Percentiles rank a stretch among this genome's conserved stretches.
phyloP scores from a whole-genome alignment of 2,113 vertebrate genomes.

The Cynocephalus volans region DNA sequence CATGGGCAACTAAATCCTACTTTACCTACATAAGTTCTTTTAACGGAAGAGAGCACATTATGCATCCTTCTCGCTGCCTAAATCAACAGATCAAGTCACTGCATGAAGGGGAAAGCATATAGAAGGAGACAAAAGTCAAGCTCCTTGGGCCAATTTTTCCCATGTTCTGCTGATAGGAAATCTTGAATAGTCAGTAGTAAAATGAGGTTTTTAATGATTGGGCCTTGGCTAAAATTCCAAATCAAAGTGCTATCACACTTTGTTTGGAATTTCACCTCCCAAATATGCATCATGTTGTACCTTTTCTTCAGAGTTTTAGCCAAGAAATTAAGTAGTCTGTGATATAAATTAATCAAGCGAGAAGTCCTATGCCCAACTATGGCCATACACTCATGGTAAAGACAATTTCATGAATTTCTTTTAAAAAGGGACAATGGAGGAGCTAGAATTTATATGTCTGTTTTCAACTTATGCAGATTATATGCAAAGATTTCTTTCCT shows the following conservation, averaged over 20 bases:
- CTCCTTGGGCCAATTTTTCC: background rate
- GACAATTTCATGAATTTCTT: background rate
- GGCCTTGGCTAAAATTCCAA: background rate
- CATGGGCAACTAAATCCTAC: background rate
- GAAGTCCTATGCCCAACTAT: background rate
- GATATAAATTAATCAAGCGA: background rate
- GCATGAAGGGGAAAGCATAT: background rate
- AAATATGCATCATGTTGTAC: background rate
- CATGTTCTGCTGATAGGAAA: background rate
- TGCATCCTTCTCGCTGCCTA: background rate
- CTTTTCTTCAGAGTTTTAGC: constrained; percentile 13
- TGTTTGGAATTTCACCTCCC: background rate
- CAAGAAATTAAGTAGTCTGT: background rate
- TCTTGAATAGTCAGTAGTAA: background rate
- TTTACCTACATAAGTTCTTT: background rate
- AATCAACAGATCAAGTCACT: background rate
- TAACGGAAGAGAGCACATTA: background rate
- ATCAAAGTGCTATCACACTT: background rate
- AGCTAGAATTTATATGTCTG: background rate
- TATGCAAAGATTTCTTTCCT: background rate
- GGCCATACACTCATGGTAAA: background rate
- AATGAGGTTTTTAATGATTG: background rate
- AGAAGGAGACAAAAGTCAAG: background rate
- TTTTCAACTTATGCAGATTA: background rate
- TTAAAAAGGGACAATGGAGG: background rate